phyloP scores from a whole-genome alignment of 2,113 vertebrate genomes.

The Nerophis lumbriciformis region DNA sequence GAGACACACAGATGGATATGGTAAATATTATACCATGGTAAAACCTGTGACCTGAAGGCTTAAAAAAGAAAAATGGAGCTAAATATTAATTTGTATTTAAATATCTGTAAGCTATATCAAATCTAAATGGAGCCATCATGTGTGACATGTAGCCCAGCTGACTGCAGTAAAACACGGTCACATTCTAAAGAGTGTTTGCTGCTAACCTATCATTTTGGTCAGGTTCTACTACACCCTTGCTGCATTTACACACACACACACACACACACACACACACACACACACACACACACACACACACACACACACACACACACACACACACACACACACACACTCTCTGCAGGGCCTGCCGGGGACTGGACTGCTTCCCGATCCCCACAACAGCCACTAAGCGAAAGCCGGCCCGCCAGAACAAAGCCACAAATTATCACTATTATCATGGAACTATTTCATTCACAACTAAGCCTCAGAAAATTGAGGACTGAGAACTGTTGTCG shows the following conservation, averaged over 20 bases:
- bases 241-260: slow-evolving; percentile 30
- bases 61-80: slow-evolving; percentile 1
- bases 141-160: slow-evolving; percentile 2
- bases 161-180: slow-evolving; percentile 19
- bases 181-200: slow-evolving; percentile 47
- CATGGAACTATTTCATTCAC: slow-evolving; percentile 41
- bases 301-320: too few relatives aligned
- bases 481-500: not conserved
- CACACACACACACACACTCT: not conserved
- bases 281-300: slow-evolving; percentile 4
- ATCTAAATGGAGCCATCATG: slow-evolving; percentile 4
- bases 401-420: slow-evolving; percentile 49
- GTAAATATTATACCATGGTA: not conserved
- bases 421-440: slow-evolving; percentile 59
- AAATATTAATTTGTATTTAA: too few relatives aligned
- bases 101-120: too few relatives aligned
- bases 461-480: slow-evolving; percentile 14
- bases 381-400: slow-evolving; percentile 37
- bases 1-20: not conserved
- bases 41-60: slow-evolving; percentile 10
- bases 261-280: too few relatives aligned
- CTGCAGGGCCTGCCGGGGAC: slow-evolving; percentile 38
- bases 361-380: slow-evolving; percentile 46
- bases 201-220: slow-evolving; percentile 70
- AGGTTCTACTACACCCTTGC: slow-evolving; percentile 42